Base-by-base conservation (phyloP, 2,113 vertebrate genomes). In the Tragelaphus strepsiceros region DNA sequence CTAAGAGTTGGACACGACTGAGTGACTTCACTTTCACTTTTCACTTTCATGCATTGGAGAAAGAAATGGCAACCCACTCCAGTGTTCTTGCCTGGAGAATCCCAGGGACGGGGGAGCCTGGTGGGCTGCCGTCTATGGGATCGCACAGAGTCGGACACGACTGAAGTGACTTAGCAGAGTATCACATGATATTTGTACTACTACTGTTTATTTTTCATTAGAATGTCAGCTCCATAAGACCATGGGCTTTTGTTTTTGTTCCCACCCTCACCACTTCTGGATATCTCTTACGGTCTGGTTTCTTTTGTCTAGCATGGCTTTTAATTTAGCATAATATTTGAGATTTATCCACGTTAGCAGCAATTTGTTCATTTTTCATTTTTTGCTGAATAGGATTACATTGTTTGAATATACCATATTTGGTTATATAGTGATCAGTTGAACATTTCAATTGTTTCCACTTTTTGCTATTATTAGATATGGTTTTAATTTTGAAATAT, bases 401-500 rank as follows among this genome's bases (percentile, higher is more conserved):
- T 3, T 49, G 8, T 80, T 85, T n/a, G 8, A 32, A 19, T 71
- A 82, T 46, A 35, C 58, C 88, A 80, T 61, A 56, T 89, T 85
- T 87, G n/a, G 56, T 86, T 88, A 80, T 53, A 11, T n/a, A 35
- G 14, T 88, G 26, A 46, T 54, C 39, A 53, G 26, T 6, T 83
- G 22, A 85, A 81, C 14, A 89, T 24, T 46, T 89, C 53, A 46
- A 49, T 35, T 78, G 51, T 83, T 88, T 77, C 46, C 61, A 82
- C 28, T 46, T 90, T 77, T 53, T 87, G 39, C 28, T 67, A 80
- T 58, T 85, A 89, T 59, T 61, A 78, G 58, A n/a, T 81, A 46
- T 61, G 86, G 7, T 88, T 74, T 97, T 88, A 84, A 89, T 88
- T 94, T 83, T 24, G 49, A 94, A 83, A 84, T 84, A 88, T 77